phyloP scores from a whole-genome alignment of 2,888 invertebrate genomes.

The Chrysolina americana region DNA sequence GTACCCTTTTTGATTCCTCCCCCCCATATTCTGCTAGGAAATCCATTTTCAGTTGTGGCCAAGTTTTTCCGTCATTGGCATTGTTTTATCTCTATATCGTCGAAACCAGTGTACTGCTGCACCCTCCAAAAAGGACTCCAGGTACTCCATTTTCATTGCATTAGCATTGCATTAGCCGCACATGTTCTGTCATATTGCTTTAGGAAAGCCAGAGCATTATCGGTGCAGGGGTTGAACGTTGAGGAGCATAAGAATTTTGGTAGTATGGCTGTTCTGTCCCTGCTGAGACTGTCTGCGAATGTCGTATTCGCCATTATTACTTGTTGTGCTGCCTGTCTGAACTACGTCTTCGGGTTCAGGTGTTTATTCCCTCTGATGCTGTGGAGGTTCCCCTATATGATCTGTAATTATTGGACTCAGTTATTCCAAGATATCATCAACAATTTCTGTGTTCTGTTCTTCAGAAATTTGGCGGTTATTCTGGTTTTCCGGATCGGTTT shows the following conservation, averaged over 20 bases:
- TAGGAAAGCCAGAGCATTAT: constrained; percentile 15
- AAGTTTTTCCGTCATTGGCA: constrained; percentile 17
- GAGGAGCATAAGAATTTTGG: constrained; percentile 4
- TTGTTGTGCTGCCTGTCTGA: background rate
- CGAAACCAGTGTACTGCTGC: constrained; percentile 31
- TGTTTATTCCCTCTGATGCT: background rate
- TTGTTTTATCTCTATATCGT: constrained; percentile 7
- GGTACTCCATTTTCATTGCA: constrained; percentile 28
- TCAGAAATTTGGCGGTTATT: too few species aligned
- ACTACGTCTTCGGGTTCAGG: background rate
- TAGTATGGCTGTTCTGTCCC: background rate
- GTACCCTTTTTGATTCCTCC: constrained; percentile 6
- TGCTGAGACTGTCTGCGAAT: constrained; percentile 3
- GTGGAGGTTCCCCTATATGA: background rate
- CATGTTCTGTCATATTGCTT: constrained; percentile 29
- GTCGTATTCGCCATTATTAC: background rate
- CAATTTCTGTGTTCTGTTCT: background rate
- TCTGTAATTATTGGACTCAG: background rate
- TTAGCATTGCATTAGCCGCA: constrained; percentile 28
- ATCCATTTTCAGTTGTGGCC: constrained; percentile 24
- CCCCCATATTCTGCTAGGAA: constrained; percentile 25
- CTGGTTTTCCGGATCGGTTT: background rate
- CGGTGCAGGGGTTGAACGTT: background rate
- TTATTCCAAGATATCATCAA: background rate
- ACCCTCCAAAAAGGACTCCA: constrained; percentile 33